Conservation (phyloP, 2,888 invertebrate genomes). For the Sipha maydis region DNA sequence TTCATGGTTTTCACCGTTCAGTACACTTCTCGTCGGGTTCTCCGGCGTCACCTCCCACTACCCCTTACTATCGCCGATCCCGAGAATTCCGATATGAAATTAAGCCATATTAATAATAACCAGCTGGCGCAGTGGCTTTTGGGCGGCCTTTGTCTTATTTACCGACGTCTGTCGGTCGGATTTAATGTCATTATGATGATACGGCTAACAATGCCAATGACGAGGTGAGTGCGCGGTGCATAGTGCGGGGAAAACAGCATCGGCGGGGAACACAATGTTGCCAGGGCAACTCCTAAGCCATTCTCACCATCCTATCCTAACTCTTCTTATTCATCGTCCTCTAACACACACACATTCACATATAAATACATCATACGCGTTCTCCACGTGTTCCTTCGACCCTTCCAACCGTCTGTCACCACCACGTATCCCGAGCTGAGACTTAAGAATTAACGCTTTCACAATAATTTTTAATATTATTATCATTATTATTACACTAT, state of each 20-base stretch:
- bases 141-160: conserved; percentile 61
- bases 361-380: neutral
- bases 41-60: neutral
- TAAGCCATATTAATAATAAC: conserved; percentile 62
- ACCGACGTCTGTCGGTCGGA: conserved; percentile 61
- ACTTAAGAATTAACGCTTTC: neutral
- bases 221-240: neutral
- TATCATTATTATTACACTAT: neutral
- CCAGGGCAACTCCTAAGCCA: conserved; percentile 55
- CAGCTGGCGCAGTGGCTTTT: conserved; percentile 60
- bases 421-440: neutral
- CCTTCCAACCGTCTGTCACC: neutral
- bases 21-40: neutral
- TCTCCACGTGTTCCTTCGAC: too few species aligned
- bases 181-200: conserved; percentile 62
- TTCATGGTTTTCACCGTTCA: conserved; percentile 16
- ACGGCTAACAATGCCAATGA: conserved; percentile 45
- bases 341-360: neutral
- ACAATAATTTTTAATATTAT: neutral
- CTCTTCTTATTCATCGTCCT: too few species aligned
- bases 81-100: conserved; percentile 57
- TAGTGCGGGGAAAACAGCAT: neutral
- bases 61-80: neutral
- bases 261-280: conserved; percentile 27
- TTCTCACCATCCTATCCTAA: neutral